Evolutionary conservation across 2,113 vertebrate species (phyloP).

Genomic region (Stictonetta naevosa): DNA sequence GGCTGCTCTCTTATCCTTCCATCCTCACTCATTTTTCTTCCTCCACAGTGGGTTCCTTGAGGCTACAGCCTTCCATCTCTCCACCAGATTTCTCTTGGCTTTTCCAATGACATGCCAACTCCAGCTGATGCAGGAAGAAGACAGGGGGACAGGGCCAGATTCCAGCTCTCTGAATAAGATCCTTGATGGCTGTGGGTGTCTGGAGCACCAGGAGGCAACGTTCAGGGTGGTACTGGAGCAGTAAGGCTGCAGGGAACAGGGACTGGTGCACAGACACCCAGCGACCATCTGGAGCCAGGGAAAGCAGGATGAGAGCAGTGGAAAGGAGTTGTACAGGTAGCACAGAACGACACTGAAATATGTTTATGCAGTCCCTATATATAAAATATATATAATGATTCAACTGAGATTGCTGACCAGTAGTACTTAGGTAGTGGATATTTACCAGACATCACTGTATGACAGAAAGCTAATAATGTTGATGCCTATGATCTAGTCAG

Average conservation of each 20-base stretch:
- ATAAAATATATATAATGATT: not conserved
- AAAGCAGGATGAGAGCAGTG: not conserved
- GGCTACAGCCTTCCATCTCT: not conserved
- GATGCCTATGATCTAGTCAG: not conserved
- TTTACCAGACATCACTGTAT: not conserved
- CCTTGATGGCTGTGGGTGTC: not conserved
- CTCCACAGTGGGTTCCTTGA: not conserved
- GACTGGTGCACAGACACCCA: not conserved
- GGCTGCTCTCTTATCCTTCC: not conserved
- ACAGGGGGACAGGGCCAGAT: not conserved
- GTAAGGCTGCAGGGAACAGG: not conserved
- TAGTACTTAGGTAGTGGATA: not conserved
- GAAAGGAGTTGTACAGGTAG: not conserved
- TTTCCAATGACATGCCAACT: not conserved
- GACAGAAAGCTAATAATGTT: not conserved
- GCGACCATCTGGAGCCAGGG: not conserved
- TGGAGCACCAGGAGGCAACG: not conserved
- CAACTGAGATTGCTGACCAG: not conserved
- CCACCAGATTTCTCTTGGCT: not conserved
- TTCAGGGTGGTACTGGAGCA: not conserved
- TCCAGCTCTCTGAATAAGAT: not conserved
- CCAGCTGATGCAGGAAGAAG: not conserved
- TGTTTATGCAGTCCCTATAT: not conserved
- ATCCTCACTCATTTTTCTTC: not conserved
- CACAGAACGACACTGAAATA: not conserved